Base-by-base conservation (phyloP, 2,888 invertebrate genomes). In the Drosophila longiperda region DNA sequence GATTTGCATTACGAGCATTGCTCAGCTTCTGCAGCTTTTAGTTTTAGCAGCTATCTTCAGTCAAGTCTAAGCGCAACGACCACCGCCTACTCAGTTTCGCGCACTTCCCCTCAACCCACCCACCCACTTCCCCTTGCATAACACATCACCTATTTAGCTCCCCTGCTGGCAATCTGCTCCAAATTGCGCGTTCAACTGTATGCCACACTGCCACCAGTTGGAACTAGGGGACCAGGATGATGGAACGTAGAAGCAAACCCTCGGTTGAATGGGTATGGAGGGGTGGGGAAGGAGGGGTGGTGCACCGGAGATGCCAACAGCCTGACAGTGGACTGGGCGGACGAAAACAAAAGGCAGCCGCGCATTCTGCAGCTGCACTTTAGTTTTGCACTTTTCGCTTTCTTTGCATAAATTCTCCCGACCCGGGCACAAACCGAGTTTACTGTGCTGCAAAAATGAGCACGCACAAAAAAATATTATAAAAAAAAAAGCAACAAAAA, bases 301-400 rank as follows among this genome's bases (percentile, higher is more conserved):
- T 34, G n/a, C 20, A 50, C 15, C 50, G 55, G 50, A 40, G 59
- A 42, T 48, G 66, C 54, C 82, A 59, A 42, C 48, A 61, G 42
- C 48, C 66, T 71, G 80, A 65, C 73, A 65, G 70, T 63, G 58
- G 26, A 54, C 32, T 32, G 66, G 36, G 66, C 38, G 62, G 32
- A 62, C 69, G 32, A 82, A 87, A 80, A 89, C 89, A 89, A 89
- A 89, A 87, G 88, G 73, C 89, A 80, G 67, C 65, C 75, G 78
- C 88, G 78, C 85, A 78, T 89, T 85, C 70, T 75, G 66, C 75
- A 79, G 74, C 82, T 84, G 87, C 85, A 87, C 88, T 86, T 86
- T 87, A 86, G 83, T 89, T 89, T 85, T 85, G 88, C 90, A 86
- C 90, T 89, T 85, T 89, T 87, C 87, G 83, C 88, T 86, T 89